Evolutionary conservation across 2,797 vertebrate genomes (phyloP).

Genomic region (Etheostoma perlongum): DNA sequence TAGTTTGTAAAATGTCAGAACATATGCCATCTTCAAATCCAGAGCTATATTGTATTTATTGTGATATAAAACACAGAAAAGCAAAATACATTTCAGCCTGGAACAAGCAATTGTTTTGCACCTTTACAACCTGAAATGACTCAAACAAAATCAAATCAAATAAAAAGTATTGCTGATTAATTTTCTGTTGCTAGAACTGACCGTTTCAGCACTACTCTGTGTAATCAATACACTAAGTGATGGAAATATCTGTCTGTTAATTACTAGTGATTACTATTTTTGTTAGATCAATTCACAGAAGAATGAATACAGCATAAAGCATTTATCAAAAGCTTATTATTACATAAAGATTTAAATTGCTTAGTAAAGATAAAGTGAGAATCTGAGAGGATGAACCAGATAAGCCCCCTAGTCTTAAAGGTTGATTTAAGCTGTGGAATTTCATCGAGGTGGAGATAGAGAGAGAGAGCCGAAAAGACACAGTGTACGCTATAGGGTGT

Average conservation of each 20-base stretch:
- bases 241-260: background rate
- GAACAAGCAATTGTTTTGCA: background rate
- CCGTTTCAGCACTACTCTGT: background rate
- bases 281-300: slow-evolving; percentile 11
- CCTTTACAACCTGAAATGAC: background rate
- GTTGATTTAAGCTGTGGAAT: slow-evolving; percentile 23
- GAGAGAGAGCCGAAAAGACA: background rate
- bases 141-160: background rate
- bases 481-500: slow-evolving; percentile 7
- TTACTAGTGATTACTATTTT: background rate
- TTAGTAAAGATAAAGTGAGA: slow-evolving; percentile 22
- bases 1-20: background rate
- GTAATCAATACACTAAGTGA: slow-evolving; percentile 2
- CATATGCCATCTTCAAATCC: background rate
- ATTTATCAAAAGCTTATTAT: background rate
- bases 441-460: background rate
- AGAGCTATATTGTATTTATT: background rate
- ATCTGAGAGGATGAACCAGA: slow-evolving; percentile 10
- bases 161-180: background rate
- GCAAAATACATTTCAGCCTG: background rate
- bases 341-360: slow-evolving; percentile 17
- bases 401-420: background rate
- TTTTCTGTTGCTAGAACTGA: background rate
- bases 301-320: background rate
- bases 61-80: background rate